Conservation (phyloP, 2,113 vertebrate genomes). For the Chlamydotis undulata region DNA sequence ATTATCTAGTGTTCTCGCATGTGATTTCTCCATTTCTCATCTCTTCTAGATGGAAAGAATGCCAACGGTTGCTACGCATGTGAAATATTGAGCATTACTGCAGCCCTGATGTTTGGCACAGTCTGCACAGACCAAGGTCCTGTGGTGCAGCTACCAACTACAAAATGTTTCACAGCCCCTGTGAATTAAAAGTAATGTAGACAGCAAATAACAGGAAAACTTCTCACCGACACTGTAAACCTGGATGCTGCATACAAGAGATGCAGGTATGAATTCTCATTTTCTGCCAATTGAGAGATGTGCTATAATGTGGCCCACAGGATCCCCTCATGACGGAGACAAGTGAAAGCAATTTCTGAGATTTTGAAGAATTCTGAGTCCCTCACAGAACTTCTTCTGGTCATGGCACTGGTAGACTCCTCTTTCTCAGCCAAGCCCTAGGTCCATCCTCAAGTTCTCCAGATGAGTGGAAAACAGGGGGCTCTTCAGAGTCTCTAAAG, state of each 20-base stretch:
- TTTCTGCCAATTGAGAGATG: neutral
- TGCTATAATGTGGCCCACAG: neutral
- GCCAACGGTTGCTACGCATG: neutral
- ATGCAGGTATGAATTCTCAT: neutral
- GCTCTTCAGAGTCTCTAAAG: neutral
- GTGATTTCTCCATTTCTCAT: neutral
- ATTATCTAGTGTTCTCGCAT: neutral
- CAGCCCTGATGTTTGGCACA: neutral
- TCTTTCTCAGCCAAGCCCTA: neutral
- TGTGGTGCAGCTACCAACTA: neutral
- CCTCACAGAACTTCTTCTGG: neutral
- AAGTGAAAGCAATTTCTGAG: neutral
- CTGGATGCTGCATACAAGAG: neutral
- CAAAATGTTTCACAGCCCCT: neutral
- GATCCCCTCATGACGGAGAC: neutral
- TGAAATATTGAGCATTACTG: neutral
- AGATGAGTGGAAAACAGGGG: neutral
- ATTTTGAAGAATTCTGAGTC: neutral
- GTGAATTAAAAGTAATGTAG: neutral
- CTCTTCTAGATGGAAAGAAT: neutral
- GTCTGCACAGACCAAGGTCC: neutral
- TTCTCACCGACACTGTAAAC: neutral
- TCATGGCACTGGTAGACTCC: neutral
- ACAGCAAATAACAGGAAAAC: neutral
- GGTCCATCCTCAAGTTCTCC: neutral